Evolutionary conservation across 2,113 vertebrate species (phyloP).

Genomic region (Setophaga kirtlandii): DNA sequence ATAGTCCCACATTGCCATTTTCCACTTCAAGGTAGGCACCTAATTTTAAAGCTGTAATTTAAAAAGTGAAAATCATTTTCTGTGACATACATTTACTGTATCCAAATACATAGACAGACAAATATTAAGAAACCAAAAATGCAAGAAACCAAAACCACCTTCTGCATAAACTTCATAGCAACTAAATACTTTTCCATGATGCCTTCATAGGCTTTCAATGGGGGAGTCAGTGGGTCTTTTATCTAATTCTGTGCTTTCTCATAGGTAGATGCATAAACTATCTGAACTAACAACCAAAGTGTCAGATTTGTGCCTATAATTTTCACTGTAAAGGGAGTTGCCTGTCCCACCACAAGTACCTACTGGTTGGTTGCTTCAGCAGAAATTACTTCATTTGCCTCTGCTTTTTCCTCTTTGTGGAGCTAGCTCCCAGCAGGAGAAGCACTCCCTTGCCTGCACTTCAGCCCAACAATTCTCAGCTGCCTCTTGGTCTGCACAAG

Average conservation of each 20-base stretch:
- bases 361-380: neutral
- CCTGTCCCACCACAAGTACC: neutral
- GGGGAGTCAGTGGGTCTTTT: neutral
- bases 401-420: neutral
- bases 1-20: neutral
- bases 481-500: neutral
- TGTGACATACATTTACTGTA: neutral
- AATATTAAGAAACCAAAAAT: neutral
- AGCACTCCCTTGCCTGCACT: neutral
- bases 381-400: neutral
- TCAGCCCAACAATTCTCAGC: neutral
- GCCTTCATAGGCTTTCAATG: neutral
- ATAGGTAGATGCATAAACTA: neutral
- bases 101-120: neutral
- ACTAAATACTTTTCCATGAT: neutral
- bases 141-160: neutral
- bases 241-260: accelerated
- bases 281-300: neutral
- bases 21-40: neutral
- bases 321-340: neutral
- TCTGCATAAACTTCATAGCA: neutral
- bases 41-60: neutral
- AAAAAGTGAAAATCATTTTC: neutral
- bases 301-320: neutral
- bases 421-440: neutral